Conservation (phyloP, 2,113 vertebrate species). For the Ahaetulla prasina region DNA sequence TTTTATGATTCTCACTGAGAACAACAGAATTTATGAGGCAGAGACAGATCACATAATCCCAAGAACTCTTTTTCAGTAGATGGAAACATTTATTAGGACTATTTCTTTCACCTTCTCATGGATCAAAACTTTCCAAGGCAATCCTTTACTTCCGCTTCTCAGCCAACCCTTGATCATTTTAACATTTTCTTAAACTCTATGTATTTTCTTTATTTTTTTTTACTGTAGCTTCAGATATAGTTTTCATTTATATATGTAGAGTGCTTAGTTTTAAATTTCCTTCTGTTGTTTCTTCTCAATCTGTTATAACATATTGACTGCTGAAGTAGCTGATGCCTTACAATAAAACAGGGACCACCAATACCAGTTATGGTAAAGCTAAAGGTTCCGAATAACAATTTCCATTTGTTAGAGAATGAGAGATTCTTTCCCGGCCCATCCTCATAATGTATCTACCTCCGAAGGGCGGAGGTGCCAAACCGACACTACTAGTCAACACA, state of each 20-base stretch:
- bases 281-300: slow-evolving; percentile 24
- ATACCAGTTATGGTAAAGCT: slow-evolving; percentile 87
- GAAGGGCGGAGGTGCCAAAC: slow-evolving; percentile 85
- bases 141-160: not conserved
- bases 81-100: not conserved
- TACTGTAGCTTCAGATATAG: slow-evolving; percentile 47
- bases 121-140: not conserved
- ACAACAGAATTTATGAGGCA: not conserved
- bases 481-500: slow-evolving; percentile 82
- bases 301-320: slow-evolving; percentile 72
- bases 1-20: not conserved
- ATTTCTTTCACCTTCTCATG: not conserved
- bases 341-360: slow-evolving; percentile 81
- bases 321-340: slow-evolving; percentile 94
- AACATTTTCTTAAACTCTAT: not conserved
- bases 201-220: not conserved
- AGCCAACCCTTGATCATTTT: not conserved
- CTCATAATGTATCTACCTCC: slow-evolving; percentile 79
- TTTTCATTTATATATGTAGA: slow-evolving; percentile 65
- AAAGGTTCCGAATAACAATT: slow-evolving; percentile 80
- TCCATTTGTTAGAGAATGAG: slow-evolving; percentile 96
- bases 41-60: not conserved
- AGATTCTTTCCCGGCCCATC: slow-evolving; percentile 96
- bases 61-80: not conserved
- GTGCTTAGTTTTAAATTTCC: slow-evolving; percentile 23